phyloP scores from a whole-genome alignment of 1,140 invertebrate genomes.

The Caligus rogercresseyi region DNA sequence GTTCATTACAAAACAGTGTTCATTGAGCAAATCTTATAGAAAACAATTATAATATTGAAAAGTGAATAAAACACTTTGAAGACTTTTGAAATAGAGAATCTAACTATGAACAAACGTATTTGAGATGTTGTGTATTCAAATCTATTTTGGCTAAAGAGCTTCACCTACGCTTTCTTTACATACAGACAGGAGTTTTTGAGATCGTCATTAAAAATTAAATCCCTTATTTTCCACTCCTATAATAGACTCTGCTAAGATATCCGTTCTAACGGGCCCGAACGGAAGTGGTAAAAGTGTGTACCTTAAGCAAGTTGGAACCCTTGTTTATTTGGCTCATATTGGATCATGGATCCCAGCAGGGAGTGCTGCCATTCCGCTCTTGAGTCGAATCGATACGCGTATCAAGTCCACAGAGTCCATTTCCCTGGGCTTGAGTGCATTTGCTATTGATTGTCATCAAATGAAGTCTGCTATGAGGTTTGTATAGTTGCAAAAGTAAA shows the following conservation, averaged over 20 bases:
- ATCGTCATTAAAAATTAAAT: neutral
- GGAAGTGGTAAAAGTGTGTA: constrained; percentile 81
- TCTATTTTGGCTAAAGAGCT: too few relatives aligned
- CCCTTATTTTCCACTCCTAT: neutral
- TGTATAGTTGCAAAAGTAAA: too few relatives aligned
- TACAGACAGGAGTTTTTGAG: too few relatives aligned
- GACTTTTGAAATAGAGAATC: too few relatives aligned
- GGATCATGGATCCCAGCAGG: constrained; percentile 73
- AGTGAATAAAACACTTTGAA: too few relatives aligned
- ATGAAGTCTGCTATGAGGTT: neutral
- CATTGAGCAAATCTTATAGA: too few relatives aligned
- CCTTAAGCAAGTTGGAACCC: constrained; percentile 57
- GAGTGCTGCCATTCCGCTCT: constrained; percentile 43
- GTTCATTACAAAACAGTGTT: too few relatives aligned
- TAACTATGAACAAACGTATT: too few relatives aligned
- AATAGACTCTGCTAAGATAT: neutral
- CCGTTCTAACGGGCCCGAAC: constrained; percentile 67
- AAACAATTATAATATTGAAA: too few relatives aligned
- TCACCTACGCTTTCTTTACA: too few relatives aligned
- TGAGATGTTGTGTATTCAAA: too few relatives aligned
- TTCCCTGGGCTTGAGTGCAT: constrained; percentile 58
- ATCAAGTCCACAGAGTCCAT: constrained; percentile 43
- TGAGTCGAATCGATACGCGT: constrained; percentile 54
- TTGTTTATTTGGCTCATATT: constrained; percentile 65
- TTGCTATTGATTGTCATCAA: constrained; percentile 45